Evolutionary conservation across 2,113 vertebrate genomes (phyloP), one percentile per base, ranked within the genome.

Genomic region (Zingel zingel): DNA sequence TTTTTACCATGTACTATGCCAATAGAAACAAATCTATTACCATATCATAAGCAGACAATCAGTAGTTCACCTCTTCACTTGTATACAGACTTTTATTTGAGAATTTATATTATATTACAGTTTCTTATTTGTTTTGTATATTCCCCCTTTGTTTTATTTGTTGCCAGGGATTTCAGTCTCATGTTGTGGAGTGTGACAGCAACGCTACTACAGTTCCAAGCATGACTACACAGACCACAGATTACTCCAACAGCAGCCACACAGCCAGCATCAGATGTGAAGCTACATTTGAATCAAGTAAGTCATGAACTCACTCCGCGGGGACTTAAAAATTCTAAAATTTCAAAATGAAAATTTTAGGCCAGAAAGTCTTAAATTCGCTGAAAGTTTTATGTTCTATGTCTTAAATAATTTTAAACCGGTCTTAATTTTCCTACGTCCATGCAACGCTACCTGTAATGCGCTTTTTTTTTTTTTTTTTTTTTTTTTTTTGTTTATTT

Each of bases 251-350:
- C 93, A 96, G 87, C 81, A 94, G 79, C 81, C 96, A 94, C 91
- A 96, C 95, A 75, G 83, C 94, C 84, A 96, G 95, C 82, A 94
- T 93, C 56, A 96, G 94, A 86, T 92, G 83, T 83, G 97, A 98
- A 78, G 92, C 95, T 19, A 94, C 94, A 3, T 90, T 94, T 63
- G 96, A 97, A 47, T 92, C 95, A 18, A 97, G 96, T 95, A 91
- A 89, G 93, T 86, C 30, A 23, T 57, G 10, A 43, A 11, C 39
- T 43, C 39, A 43, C 10, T 43, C 10, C 39, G 2, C 2, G 39
- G 39, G 39, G 39, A 11, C 10, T 43, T 43, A 10, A 8, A 39
- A 39, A 39, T 39, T 39, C 36, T 9, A 39, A 43, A 43, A 43
- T 43, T 43, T 11, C 9, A 43, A 43, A 43, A 43, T 43, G 2